Conservation (phyloP, 2,113 vertebrate species). For the Siniperca knerii region DNA sequence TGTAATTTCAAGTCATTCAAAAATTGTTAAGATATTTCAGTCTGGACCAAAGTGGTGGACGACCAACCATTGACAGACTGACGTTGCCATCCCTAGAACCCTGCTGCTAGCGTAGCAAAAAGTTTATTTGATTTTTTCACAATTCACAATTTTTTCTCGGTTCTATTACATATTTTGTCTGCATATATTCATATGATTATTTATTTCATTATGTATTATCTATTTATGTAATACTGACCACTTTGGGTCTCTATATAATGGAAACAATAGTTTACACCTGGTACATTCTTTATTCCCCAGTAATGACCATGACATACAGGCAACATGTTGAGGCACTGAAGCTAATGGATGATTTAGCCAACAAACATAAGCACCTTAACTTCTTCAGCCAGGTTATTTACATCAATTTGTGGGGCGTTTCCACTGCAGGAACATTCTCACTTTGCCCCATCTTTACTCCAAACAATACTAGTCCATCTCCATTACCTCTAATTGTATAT, state of each 20-base stretch:
- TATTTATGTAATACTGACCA: background rate
- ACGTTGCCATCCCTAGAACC: background rate
- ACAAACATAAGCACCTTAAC: background rate
- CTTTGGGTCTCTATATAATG: background rate
- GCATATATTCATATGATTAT: background rate
- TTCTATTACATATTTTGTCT: background rate
- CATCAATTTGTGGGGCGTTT: background rate
- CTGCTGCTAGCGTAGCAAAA: background rate
- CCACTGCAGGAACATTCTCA: background rate
- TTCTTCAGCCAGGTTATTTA: background rate
- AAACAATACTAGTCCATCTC: background rate
- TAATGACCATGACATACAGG: background rate
- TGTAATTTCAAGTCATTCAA: background rate
- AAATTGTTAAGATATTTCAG: background rate
- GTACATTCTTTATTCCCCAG: constrained; percentile 2
- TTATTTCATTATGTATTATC: background rate
- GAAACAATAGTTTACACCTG: background rate
- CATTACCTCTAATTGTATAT: background rate
- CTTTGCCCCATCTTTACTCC: background rate
- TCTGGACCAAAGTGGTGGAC: background rate
- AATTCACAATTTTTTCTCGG: background rate
- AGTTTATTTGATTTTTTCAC: background rate
- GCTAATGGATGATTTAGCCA: background rate
- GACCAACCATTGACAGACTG: background rate
- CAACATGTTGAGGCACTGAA: background rate